Conservation (phyloP, 2,888 invertebrate genomes). For the Cerastis leucographa region DNA sequence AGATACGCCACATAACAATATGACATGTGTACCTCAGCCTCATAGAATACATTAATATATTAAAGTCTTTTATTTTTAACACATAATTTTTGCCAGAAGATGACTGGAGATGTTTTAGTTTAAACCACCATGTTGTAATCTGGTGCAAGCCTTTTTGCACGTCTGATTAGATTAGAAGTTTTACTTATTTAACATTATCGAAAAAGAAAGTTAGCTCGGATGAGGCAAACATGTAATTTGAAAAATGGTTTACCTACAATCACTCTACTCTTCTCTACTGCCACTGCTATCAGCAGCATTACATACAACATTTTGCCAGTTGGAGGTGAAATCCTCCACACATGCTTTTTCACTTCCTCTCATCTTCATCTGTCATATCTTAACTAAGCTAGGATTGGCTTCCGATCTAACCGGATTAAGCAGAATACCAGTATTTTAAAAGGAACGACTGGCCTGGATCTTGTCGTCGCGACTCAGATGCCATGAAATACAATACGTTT, state of each 20-base stretch:
- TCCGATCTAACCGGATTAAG: background rate
- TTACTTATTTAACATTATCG: background rate
- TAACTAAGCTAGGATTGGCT: background rate
- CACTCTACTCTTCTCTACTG: background rate
- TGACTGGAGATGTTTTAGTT: background rate
- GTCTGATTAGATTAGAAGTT: background rate
- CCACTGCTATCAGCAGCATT: background rate
- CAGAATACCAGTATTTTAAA: background rate
- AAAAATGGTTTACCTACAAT: background rate
- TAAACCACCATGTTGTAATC: background rate
- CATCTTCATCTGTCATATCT: background rate
- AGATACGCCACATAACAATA: constrained; percentile 2
- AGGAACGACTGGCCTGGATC: background rate
- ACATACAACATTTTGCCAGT: background rate
- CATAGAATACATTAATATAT: background rate
- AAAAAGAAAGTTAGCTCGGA: background rate
- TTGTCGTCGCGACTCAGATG: background rate
- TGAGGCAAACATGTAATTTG: background rate
- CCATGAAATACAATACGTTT: background rate
- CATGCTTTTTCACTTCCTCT: background rate
- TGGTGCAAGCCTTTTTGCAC: background rate
- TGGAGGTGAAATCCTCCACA: background rate
- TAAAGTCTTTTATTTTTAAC: background rate
- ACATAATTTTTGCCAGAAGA: background rate
- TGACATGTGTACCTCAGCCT: background rate